Conservation (phyloP, 2,113 vertebrate species). For the Cynopterus brachyotis region DNA sequence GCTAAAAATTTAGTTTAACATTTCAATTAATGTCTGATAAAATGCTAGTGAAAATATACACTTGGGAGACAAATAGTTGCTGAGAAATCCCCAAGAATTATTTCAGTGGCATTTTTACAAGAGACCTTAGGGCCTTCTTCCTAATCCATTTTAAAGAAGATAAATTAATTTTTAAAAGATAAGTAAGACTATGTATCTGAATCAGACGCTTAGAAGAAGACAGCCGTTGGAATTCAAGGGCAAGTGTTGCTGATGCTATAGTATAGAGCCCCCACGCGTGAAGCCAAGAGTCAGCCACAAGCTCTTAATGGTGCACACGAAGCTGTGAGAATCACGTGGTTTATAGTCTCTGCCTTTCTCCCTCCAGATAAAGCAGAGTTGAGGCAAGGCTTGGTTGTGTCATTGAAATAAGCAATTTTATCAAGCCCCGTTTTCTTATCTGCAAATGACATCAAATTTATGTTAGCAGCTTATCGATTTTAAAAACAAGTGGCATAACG, state of each 20-base stretch:
- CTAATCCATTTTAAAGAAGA: background rate
- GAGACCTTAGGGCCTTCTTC: background rate
- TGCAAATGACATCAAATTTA: background rate
- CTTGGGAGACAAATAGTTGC: background rate
- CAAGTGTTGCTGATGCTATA: background rate
- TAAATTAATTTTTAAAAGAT: background rate
- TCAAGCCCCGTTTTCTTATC: background rate
- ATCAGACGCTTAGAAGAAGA: background rate
- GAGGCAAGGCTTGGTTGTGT: background rate
- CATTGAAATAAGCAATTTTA: background rate
- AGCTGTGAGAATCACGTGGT: background rate
- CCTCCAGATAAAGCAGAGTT: background rate
- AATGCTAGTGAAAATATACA: background rate
- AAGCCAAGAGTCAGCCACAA: background rate
- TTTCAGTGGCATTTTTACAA: constrained; percentile 1
- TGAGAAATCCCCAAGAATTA: constrained; percentile 10
- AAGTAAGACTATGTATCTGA: background rate
- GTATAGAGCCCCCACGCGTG: background rate
- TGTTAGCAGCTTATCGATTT: constrained; percentile 6
- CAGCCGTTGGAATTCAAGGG: background rate
- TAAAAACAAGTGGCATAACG: background rate
- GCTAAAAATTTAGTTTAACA: background rate
- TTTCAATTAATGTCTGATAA: background rate
- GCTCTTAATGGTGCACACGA: background rate
- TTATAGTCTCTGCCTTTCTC: background rate